phyloP scores from a whole-genome alignment of 2,113 vertebrate genomes.

The Capricornis sumatraensis region DNA sequence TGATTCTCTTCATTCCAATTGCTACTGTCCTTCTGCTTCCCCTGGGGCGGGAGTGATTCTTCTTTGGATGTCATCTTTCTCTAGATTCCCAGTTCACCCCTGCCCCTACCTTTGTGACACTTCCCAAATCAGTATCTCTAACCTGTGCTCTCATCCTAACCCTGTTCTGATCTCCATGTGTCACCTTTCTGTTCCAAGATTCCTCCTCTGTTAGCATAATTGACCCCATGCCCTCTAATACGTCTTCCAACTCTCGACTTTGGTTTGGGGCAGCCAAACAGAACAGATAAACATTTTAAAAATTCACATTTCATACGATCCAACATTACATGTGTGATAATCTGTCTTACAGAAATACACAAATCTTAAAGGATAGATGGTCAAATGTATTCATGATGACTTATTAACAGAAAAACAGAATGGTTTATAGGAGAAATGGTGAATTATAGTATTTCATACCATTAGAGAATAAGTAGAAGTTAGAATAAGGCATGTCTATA shows the following conservation, averaged over 20 bases:
- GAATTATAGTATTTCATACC: not conserved
- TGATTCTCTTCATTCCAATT: no score
- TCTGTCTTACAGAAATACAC: not conserved
- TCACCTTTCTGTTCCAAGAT: not conserved
- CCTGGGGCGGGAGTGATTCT: rapidly evolving
- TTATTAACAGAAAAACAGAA: not conserved
- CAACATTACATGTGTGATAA: not conserved
- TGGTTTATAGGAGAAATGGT: not conserved
- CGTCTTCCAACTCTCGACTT: not conserved
- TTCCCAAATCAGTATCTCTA: not conserved
- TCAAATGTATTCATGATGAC: not conserved
- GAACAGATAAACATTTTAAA: not conserved
- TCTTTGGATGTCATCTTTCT: not conserved
- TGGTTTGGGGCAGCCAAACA: not conserved
- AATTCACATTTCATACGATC: not conserved
- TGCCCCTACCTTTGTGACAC: no score
- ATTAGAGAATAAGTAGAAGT: not conserved
- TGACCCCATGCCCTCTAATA: not conserved
- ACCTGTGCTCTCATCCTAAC: not conserved
- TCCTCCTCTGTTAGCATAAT: not conserved
- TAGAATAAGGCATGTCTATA: not conserved
- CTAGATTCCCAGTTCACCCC: no score
- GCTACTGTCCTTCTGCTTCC: not conserved
- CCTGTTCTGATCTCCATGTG: not conserved
- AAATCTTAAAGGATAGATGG: not conserved